Percentiles rank a stretch among this genome's conserved stretches.
These are phyloP conservation scores for Perdita meconis DNA, from an alignment of 2,888 invertebrate genomes.

Conservation along the genomic window DNA sequence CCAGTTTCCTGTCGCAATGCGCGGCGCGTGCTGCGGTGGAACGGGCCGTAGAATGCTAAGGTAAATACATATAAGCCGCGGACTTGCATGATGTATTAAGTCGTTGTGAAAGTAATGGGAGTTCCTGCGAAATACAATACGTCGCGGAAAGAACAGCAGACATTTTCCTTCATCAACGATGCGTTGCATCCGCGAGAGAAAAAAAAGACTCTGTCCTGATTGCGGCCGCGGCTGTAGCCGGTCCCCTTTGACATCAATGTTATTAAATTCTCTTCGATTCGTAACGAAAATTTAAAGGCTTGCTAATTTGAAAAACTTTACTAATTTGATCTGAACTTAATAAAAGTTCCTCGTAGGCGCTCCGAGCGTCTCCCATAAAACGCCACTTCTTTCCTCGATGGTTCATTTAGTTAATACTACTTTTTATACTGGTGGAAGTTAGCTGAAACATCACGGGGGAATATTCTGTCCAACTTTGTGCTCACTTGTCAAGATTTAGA, in stretches of 20 bases:
- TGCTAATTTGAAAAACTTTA: background rate
- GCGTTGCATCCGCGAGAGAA: background rate
- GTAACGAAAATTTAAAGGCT: background rate
- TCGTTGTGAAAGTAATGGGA: slow-evolving; percentile 33
- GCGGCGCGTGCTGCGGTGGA: slow-evolving; percentile 12
- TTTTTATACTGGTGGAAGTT: too few relatives aligned
- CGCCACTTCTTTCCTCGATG: background rate
- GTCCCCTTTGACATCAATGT: background rate
- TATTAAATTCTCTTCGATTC: background rate
- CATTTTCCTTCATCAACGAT: slow-evolving; percentile 13
- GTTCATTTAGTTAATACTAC: background rate
- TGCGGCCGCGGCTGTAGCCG: too few relatives aligned
- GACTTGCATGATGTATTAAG: slow-evolving; percentile 39
- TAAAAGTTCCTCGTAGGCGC: background rate
- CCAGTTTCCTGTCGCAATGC: slow-evolving; percentile 21
- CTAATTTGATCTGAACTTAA: background rate
- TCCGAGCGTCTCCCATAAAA: background rate
- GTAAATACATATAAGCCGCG: slow-evolving; percentile 17
- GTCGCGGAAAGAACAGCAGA: background rate
- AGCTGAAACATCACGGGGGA: too few relatives aligned
- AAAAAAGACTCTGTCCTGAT: too few relatives aligned
- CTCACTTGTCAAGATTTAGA: too few relatives aligned
- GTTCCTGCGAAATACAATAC: slow-evolving; percentile 21
- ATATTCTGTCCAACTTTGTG: too few relatives aligned
- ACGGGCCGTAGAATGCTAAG: slow-evolving; percentile 25